Evolutionary conservation across 2,113 vertebrate genomes (phyloP), one percentile per base, ranked within the genome.

Genomic region (Mohoua ochrocephala): DNA sequence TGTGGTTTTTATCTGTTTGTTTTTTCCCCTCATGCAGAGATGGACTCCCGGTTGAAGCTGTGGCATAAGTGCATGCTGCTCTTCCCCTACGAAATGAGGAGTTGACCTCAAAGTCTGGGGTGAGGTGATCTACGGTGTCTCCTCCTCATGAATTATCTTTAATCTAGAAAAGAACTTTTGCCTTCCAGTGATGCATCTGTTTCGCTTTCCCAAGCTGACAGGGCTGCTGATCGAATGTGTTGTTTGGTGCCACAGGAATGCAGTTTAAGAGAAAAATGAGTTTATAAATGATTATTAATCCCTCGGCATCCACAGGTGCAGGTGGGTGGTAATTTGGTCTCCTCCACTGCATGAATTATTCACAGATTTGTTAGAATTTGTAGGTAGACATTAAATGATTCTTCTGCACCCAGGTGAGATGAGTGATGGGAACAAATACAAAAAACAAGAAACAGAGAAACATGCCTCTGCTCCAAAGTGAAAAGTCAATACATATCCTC

Each of bases 261-360:
- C 33, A 59, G 19, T 81, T 92, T 47, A 86, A 84, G 60, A 93
- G 68, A 74, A 92, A 91, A 91, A 52, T 59, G 59, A 64, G 24
- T 53, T 82, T 76, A 68, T 74, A 83, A 91, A 88, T 90, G 15
- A 50, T 65, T 90, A 85, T 90, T 79, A 95, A 83, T 93, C 59
- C 59, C 39, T 90, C 0, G 0, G 15, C 42, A 52, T 64, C 52
- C 56, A 78, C 60, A 84, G 71, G 56, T 90, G 31, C 50, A 67
- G 54, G 63, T 88, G 70, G 54, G 79, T 95, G 64, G 77, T 70
- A 88, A 92, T 96, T 90, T 88, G 67, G 31, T 84, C 47, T 91
- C 60, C 52, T 91, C 19, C 37, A 76, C 37, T 45, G 60, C 61
- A 81, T 94, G 87, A 96, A 84, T 92, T 95, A 95, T 96, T 91